Conservation (phyloP, 2,113 vertebrate genomes). For the Oncorhynchus kisutch region DNA sequence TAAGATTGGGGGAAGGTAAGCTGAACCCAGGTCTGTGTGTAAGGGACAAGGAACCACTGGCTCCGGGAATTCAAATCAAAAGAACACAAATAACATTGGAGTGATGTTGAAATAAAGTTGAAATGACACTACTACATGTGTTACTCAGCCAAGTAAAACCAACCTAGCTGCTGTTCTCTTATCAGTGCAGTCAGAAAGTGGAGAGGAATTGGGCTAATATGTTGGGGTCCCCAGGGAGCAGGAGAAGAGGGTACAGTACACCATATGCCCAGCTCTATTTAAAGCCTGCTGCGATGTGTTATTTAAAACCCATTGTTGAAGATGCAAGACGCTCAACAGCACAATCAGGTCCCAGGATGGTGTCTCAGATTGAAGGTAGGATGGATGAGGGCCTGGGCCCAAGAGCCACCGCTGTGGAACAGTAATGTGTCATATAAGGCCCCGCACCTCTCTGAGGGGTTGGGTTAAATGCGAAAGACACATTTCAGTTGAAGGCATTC, state of each 20-base stretch:
- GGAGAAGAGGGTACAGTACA: not conserved
- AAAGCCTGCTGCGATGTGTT: conserved; percentile 31
- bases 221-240: conserved; percentile 31
- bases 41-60: too few species aligned
- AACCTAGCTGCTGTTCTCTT: not conserved
- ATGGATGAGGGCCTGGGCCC: conserved; percentile 36
- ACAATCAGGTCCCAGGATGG: conserved; percentile 34
- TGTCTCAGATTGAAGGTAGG: conserved; percentile 50
- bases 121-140: not conserved
- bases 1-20: too few species aligned
- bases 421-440: conserved; percentile 15
- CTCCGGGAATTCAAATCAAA: too few species aligned
- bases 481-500: too few species aligned
- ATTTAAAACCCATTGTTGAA: conserved; percentile 55
- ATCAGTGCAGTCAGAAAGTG: conserved; percentile 9
- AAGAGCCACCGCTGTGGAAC: conserved; percentile 26
- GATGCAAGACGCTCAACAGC: conserved; percentile 39
- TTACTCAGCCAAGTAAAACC: not conserved
- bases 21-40: too few species aligned
- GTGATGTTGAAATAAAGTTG: too few species aligned
- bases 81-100: too few species aligned
- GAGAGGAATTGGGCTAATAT: conserved; percentile 36
- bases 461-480: too few species aligned
- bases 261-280: conserved; percentile 46
- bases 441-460: too few species aligned